Evolutionary conservation across 2,797 vertebrate species (phyloP).

Genomic region (Phataginus tetradactyla): DNA sequence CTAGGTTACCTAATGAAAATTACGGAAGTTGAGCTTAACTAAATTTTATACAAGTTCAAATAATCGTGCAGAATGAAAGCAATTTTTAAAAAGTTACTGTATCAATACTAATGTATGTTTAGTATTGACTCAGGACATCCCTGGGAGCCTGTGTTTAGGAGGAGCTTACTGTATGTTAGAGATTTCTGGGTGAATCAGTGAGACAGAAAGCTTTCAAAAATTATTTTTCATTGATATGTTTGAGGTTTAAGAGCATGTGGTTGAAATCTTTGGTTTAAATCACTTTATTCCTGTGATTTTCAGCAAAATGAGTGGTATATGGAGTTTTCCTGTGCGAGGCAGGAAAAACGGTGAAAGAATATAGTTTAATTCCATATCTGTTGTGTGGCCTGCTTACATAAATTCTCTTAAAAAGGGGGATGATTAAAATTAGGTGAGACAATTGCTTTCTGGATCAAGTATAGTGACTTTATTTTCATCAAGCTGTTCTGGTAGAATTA

Average conservation of each 20-base stretch:
- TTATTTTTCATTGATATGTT: not conserved
- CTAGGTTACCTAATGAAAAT: conserved; percentile 29
- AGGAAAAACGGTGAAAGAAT: not conserved
- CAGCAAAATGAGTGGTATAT: not conserved
- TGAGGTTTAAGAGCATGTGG: conserved; percentile 15
- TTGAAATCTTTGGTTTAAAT: conserved; percentile 31
- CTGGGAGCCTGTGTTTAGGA: not conserved
- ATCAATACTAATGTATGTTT: not conserved
- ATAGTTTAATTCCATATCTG: not conserved
- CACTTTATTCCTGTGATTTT: conserved; percentile 24
- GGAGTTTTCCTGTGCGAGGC: conserved; percentile 40
- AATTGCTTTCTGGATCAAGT: not conserved
- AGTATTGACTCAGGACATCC: not conserved
- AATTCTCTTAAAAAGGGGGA: not conserved
- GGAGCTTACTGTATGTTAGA: not conserved
- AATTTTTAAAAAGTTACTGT: not conserved
- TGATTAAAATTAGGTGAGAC: conserved; percentile 35
- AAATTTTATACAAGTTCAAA: not conserved
- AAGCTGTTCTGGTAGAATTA: conserved; percentile 15
- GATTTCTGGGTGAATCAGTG: not conserved
- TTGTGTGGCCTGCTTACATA: not conserved
- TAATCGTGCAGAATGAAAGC: not conserved
- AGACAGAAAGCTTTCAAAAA: conserved; percentile 33
- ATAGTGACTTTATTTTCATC: conserved; percentile 25
- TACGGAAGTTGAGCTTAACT: conserved; percentile 21